Evolutionary conservation across 2,888 invertebrate species (phyloP).

Genomic region (Caenorhabditis wallacei): DNA sequence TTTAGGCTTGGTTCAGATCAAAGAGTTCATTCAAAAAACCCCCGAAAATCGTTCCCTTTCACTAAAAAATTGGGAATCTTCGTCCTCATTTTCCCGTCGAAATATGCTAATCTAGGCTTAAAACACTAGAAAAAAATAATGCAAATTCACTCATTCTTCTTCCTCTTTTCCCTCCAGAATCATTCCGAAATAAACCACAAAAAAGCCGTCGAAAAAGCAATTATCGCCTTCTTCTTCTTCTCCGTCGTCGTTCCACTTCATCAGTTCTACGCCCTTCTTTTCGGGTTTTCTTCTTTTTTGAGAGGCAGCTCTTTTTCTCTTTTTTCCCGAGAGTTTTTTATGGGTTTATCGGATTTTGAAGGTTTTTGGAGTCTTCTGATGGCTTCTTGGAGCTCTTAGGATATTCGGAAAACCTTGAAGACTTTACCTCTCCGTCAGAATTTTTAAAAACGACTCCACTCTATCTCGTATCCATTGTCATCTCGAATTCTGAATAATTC

Average conservation of each 20-base stretch:
- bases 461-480: background rate
- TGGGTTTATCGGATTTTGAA: background rate
- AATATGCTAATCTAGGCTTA: too few relatives aligned
- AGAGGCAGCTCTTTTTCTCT: background rate
- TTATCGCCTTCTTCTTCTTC: conserved; percentile 32
- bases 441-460: too few relatives aligned
- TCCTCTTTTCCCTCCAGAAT: background rate
- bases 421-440: too few relatives aligned
- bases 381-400: too few relatives aligned
- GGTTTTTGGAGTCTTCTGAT: too few relatives aligned
- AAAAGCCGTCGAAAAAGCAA: conserved; percentile 25
- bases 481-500: background rate
- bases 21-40: background rate
- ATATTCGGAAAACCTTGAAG: too few relatives aligned
- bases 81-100: too few relatives aligned
- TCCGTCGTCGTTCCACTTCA: conserved; percentile 30
- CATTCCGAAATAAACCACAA: conserved; percentile 1
- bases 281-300: background rate
- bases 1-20: background rate
- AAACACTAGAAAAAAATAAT: background rate
- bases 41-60: background rate
- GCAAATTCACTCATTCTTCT: conserved; percentile 10
- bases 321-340: background rate
- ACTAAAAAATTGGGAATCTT: background rate
- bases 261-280: conserved; percentile 16